phyloP scores from a whole-genome alignment of 2,888 invertebrate species.

The Cerceris ruficornis region DNA sequence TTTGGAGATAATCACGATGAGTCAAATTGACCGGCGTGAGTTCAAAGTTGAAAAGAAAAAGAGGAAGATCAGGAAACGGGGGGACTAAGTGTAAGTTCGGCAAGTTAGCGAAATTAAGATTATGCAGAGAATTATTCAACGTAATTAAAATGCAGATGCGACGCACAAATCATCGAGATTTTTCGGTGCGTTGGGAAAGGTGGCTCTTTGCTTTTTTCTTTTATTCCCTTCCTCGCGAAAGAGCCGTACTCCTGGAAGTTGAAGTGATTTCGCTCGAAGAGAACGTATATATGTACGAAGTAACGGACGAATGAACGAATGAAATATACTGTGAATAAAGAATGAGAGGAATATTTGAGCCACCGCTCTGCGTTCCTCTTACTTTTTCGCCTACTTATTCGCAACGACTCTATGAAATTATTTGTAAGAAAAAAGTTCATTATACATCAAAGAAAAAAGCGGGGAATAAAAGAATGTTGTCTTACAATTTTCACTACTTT shows the following conservation, averaged over 20 bases:
- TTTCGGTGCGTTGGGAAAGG: conserved; percentile 68
- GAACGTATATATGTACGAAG: conserved; percentile 67
- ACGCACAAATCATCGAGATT: conserved; percentile 80
- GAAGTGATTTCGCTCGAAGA: conserved; percentile 63
- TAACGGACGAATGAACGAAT: conserved; percentile 73
- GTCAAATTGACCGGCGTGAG: conserved; percentile 40
- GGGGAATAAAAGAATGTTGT: background rate
- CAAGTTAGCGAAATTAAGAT: conserved; percentile 67
- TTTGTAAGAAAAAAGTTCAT: conserved; percentile 35
- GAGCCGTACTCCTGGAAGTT: conserved; percentile 51
- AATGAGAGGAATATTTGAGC: conserved; percentile 78
- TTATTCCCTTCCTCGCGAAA: conserved; percentile 30
- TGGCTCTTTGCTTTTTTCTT: conserved; percentile 30
- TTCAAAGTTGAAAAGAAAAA: conserved; percentile 23
- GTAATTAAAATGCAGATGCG: conserved; percentile 82
- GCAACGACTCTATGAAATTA: conserved; percentile 31
- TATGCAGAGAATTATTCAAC: conserved; percentile 79
- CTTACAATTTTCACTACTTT: background rate
- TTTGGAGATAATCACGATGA: conserved; percentile 33
- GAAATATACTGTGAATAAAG: conserved; percentile 79
- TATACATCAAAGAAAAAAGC: background rate
- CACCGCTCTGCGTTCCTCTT: conserved; percentile 54
- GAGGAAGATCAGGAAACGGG: conserved; percentile 34
- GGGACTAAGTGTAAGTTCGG: conserved; percentile 48
- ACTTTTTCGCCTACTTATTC: conserved; percentile 17